These are phyloP conservation scores for Pelusios castaneus DNA, from an alignment of 2,113 vertebrate genomes.

Conservation along the genomic window DNA sequence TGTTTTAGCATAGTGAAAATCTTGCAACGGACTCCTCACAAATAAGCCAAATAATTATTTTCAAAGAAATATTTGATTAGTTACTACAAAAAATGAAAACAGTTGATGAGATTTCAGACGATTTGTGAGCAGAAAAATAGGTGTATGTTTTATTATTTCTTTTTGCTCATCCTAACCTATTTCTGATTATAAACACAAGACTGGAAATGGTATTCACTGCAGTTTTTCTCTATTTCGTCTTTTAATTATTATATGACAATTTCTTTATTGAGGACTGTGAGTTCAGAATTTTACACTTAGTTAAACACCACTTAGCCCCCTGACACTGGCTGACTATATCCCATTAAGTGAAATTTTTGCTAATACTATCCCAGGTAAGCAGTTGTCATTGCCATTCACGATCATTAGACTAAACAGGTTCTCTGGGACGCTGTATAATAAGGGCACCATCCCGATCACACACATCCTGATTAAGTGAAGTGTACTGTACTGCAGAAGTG, in stretches of 20 bases:
- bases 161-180: background rate
- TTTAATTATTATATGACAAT: background rate
- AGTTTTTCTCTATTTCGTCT: constrained; percentile 15
- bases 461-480: background rate
- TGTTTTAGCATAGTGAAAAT: background rate
- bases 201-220: background rate
- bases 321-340: constrained; percentile 21
- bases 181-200: background rate
- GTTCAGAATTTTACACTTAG: constrained; percentile 48
- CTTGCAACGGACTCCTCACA: background rate
- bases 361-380: constrained; percentile 30
- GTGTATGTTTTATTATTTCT: background rate
- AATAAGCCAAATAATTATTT: background rate
- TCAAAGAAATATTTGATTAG: background rate
- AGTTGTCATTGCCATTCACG: constrained; percentile 38
- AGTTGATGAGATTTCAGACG: background rate
- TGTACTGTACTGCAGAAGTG: background rate
- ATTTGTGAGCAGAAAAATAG: background rate
- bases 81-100: constrained; percentile 1
- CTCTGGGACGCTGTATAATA: background rate
- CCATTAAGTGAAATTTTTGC: constrained; percentile 56
- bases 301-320: constrained; percentile 49
- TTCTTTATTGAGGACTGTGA: constrained; percentile 9
- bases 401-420: constrained; percentile 45
- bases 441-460: background rate